phyloP scores from a whole-genome alignment of 2,888 invertebrate genomes.

The Polymixis lichenea region DNA sequence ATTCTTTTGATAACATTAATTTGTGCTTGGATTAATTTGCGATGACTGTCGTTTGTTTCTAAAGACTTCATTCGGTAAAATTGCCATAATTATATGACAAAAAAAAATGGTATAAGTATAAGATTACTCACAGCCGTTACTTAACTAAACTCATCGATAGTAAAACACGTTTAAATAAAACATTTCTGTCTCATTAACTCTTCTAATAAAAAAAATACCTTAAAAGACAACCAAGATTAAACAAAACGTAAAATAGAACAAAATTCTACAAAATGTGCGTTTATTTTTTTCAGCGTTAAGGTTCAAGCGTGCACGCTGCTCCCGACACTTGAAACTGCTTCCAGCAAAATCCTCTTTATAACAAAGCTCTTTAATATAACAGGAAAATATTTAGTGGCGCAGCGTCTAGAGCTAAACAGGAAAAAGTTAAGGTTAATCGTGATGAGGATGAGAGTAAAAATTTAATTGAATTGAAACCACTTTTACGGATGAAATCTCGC shows the following conservation, averaged over 20 bases:
- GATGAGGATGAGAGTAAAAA: slow-evolving; percentile 31
- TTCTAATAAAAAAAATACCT: not conserved
- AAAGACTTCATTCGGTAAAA: not conserved
- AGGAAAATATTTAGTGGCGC: slow-evolving; percentile 41
- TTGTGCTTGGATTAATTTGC: not conserved
- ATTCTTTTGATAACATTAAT: not conserved
- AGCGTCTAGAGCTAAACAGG: slow-evolving; percentile 37
- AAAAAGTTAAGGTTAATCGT: slow-evolving; percentile 14
- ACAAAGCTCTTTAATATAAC: slow-evolving; percentile 64
- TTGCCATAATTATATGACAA: not conserved
- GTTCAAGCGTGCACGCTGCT: slow-evolving; percentile 43
- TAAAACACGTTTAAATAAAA: not conserved
- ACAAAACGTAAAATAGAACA: slow-evolving; percentile 8
- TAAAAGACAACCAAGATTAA: not conserved
- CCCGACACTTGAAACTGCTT: slow-evolving; percentile 57
- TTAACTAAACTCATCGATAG: not conserved
- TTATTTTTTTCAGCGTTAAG: slow-evolving; percentile 54
- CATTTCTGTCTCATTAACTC: not conserved
- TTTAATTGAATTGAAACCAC: slow-evolving; percentile 60
- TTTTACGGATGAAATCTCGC: slow-evolving; percentile 42
- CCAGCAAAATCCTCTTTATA: slow-evolving; percentile 60
- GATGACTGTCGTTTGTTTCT: not conserved
- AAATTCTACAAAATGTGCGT: slow-evolving; percentile 33
- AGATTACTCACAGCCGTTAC: not conserved
- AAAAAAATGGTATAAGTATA: not conserved